A percentile compares a stretch with the other conserved stretches of the same genome.
Evolutionary conservation across 2,888 invertebrate genomes (phyloP).

Genomic region (Celastrina argiolus): DNA sequence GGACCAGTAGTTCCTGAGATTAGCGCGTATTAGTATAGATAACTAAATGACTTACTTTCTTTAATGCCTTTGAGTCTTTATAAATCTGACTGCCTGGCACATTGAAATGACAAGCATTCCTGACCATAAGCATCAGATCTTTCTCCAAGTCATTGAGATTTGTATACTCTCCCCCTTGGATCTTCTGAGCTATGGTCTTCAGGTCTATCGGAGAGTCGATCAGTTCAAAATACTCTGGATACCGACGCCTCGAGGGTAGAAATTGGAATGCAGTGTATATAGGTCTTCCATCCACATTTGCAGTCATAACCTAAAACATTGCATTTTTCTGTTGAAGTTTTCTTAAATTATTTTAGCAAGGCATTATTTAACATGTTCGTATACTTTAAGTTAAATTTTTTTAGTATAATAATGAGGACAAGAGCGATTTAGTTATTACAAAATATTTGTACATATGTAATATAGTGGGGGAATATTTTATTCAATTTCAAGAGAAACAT

Average conservation of each 20-base stretch:
- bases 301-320: slow-evolving; percentile 83
- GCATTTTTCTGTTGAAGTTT: not conserved
- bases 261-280: slow-evolving; percentile 93
- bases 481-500: too few species aligned
- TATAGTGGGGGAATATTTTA: too few species aligned
- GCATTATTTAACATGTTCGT: too few species aligned
- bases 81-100: slow-evolving; percentile 98
- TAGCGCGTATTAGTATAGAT: not conserved
- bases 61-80: slow-evolving; percentile 93
- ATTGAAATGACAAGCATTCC: slow-evolving; percentile 97
- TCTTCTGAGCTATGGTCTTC: slow-evolving; percentile 93
- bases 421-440: too few species aligned
- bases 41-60: slow-evolving; percentile 77
- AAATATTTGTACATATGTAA: too few species aligned
- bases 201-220: slow-evolving; percentile 97
- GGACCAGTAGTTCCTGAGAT: too few species aligned
- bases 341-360: not conserved
- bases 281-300: slow-evolving; percentile 90
- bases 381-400: too few species aligned
- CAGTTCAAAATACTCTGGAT: slow-evolving; percentile 96
- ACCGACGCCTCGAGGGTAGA: slow-evolving; percentile 93
- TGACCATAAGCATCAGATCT: slow-evolving; percentile 93
- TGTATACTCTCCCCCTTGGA: slow-evolving; percentile 89
- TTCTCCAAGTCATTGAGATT: slow-evolving; percentile 90
- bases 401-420: too few species aligned